These are phyloP conservation scores for Pluvialis apricaria DNA, from an alignment of 2,113 vertebrate genomes.

Conservation along the genomic window DNA sequence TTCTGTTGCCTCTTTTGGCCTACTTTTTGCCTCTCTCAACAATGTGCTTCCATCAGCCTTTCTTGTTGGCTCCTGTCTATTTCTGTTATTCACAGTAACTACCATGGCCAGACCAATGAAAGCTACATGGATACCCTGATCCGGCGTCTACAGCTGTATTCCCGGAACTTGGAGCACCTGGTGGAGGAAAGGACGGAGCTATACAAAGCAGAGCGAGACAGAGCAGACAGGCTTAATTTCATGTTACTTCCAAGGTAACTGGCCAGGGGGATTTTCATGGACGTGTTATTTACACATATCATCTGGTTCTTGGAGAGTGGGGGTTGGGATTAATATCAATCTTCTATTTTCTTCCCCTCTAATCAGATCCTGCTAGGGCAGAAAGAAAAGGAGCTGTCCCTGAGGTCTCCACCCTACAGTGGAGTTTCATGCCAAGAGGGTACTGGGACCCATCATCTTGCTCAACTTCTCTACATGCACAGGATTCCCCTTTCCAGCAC, in stretches of 20 bases:
- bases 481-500: neutral
- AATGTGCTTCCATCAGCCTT: neutral
- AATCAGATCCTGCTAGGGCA: neutral
- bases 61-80: neutral
- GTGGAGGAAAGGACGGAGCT: slow-evolving; percentile 92
- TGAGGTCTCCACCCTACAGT: neutral
- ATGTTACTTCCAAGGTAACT: slow-evolving; percentile 91
- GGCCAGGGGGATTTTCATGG: neutral
- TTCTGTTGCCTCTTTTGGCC: neutral
- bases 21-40: neutral
- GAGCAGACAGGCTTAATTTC: slow-evolving; percentile 93
- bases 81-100: slow-evolving; percentile 75
- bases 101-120: slow-evolving; percentile 88
- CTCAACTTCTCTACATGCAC: neutral
- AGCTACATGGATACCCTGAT: slow-evolving; percentile 98
- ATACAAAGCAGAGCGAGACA: slow-evolving; percentile 94
- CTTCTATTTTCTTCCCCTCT: neutral
- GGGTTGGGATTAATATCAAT: neutral
- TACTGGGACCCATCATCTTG: neutral
- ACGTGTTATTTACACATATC: neutral
- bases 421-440: neutral
- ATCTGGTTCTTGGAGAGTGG: neutral
- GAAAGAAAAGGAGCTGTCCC: neutral
- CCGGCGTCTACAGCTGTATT: slow-evolving; percentile 93
- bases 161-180: slow-evolving; percentile 90